Evolutionary conservation across 2,113 vertebrate genomes (phyloP).

Genomic region (Hymenochirus boettgeri): DNA sequence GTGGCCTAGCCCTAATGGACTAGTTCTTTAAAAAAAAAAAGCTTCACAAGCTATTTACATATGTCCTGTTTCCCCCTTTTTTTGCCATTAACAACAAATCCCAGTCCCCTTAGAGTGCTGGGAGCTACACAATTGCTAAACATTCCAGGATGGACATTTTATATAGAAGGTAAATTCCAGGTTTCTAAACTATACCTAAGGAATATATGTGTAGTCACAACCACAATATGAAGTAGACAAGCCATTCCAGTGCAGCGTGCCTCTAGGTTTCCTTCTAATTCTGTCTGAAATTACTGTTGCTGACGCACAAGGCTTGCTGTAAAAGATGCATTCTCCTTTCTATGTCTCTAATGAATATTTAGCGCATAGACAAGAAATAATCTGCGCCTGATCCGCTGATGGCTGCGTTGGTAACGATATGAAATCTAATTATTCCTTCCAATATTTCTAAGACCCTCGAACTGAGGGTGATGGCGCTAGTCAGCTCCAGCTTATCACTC

Average conservation of each 20-base stretch:
- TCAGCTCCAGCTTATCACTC: slow-evolving; percentile 58
- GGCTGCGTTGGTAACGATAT: slow-evolving; percentile 86
- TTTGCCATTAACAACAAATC: too few species aligned
- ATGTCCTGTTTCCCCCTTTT: too few species aligned
- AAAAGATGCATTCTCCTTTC: slow-evolving; percentile 44
- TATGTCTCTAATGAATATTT: slow-evolving; percentile 88
- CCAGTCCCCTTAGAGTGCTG: too few species aligned
- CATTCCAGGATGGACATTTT: too few species aligned
- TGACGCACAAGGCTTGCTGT: background rate
- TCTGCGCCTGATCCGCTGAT: slow-evolving; percentile 91
- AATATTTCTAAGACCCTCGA: slow-evolving; percentile 80
- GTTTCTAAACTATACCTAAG: background rate
- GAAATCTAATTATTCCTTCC: slow-evolving; percentile 98
- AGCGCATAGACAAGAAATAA: slow-evolving; percentile 67
- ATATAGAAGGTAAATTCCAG: too few species aligned
- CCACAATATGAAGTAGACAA: too few species aligned
- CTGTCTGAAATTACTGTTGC: background rate
- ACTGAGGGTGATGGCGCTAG: slow-evolving; percentile 60
- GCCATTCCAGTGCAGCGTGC: background rate
- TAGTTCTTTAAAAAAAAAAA: too few species aligned
- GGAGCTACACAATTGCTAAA: too few species aligned
- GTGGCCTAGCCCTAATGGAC: too few species aligned
- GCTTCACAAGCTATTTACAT: too few species aligned
- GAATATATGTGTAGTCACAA: background rate
- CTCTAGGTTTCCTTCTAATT: background rate